phyloP scores from a whole-genome alignment of 30 jellyfish, hydroid and myxozoan species.

The Turritopsis rubra region DNA sequence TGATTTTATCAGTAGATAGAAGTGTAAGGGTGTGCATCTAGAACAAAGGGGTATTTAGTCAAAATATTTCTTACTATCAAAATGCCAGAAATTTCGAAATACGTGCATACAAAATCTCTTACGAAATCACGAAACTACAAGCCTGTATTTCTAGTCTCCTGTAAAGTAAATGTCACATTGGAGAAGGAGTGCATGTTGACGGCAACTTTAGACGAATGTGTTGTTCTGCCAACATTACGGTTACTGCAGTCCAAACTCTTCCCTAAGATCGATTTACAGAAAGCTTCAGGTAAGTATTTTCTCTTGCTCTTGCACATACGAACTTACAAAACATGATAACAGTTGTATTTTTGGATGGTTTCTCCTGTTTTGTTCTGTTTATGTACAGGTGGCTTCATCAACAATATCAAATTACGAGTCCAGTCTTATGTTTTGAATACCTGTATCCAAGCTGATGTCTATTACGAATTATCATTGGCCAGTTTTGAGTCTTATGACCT shows the following conservation, averaged over 20 bases:
- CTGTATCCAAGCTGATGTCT: background rate
- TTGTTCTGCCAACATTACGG: background rate
- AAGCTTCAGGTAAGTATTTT: slow-evolving; percentile 9
- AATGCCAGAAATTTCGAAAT: too few species aligned
- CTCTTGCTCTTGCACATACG: too few species aligned
- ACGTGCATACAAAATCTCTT: too few species aligned
- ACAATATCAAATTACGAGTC: slow-evolving; percentile 1
- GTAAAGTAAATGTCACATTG: background rate
- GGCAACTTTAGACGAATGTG: background rate
- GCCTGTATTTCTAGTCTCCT: background rate
- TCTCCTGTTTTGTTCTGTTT: background rate
- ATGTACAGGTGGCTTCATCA: slow-evolving; percentile 10
- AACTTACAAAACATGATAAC: too few species aligned
- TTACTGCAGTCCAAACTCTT: background rate
- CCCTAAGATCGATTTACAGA: background rate
- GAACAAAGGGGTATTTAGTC: too few species aligned
- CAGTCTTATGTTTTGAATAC: background rate
- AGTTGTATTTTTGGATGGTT: background rate
- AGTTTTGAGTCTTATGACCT: slow-evolving; percentile 8
- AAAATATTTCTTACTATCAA: too few species aligned
- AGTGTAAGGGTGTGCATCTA: too few species aligned
- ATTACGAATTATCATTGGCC: background rate
- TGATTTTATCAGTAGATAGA: too few species aligned
- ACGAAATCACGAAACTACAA: too few species aligned
- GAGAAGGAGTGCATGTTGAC: background rate